Base-by-base conservation (phyloP, 2,113 vertebrate genomes). In the Passer domesticus region DNA sequence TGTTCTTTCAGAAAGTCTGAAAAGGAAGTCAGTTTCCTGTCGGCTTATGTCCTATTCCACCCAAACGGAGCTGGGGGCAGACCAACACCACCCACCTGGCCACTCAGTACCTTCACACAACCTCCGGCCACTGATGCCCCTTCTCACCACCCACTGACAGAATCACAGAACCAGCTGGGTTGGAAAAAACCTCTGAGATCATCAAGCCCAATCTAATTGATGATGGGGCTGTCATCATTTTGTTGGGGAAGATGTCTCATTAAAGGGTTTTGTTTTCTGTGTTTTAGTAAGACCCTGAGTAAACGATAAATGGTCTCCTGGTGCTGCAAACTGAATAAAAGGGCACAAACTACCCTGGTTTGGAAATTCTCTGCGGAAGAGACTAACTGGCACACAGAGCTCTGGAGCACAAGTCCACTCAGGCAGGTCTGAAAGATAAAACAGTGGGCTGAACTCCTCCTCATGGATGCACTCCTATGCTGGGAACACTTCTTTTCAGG, bases 131-230 rank as follows among this genome's bases (percentile, higher is more conserved):
- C 7, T 63, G 22, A 30, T 4, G 2, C 39, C 31, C 69, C 46
- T 82, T 84, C 41, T 49, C n/a, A 70, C 41, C 3, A 2, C 10
- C 23, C 52, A 11, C 3, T 0, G 0, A 33, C 44, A 37, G 56
- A 49, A 77, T 77, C 31, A 37, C 25, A 69, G 41, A 49, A 77
- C 63, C 79, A 70, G 5, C 58, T 28, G 44, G 15, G 4, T 14
- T 77, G 56, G 56, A 35, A 70, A 67, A 83, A 53, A 33, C 12
- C 41, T 62, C 70, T 33, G 21, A 63, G 35, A 56, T 56, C 24
- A 49, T 69, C 22, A 16, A 77, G 49, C 49, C 63, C 4, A 2
- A 37, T 31, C 25, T 63, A 77, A 83, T 49, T 16, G 22, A 49
- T 59, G 17, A 74, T 0, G 6, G 31, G 16, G 46, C 41, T 56